A percentile compares a stretch with the other conserved stretches of the same genome.
Evolutionary conservation across 2,797 vertebrate species (phyloP).

Genomic region (Mormyrops attenuatus): DNA sequence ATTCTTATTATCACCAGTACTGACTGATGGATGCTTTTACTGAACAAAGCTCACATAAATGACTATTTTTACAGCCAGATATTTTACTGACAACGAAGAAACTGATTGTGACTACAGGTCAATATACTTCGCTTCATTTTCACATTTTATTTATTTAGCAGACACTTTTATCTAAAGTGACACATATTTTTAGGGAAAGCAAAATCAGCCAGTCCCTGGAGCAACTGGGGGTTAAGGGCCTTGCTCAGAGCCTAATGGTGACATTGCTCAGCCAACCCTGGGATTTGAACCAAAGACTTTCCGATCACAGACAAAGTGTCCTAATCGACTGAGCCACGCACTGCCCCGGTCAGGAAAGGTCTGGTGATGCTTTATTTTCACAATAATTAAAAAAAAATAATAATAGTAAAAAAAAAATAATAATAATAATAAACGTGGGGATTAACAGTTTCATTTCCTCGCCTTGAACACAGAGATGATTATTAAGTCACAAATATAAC

Average conservation of each 20-base stretch:
- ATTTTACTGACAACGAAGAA: not conserved
- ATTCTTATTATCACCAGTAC: not conserved
- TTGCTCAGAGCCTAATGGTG: not conserved
- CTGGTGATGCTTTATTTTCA: no score
- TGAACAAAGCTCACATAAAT: not conserved
- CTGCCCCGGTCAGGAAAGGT: no score
- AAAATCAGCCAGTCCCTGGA: not conserved
- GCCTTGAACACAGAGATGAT: not conserved
- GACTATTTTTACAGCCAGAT: not conserved
- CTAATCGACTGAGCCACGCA: no score
- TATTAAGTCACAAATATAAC: not conserved
- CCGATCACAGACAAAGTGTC: not conserved
- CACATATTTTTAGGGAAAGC: not conserved
- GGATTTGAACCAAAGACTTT: not conserved
- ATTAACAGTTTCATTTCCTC: not conserved
- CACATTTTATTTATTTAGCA: not conserved
- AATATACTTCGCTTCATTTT: not conserved
- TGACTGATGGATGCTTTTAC: not conserved
- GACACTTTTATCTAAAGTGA: not conserved
- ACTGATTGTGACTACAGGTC: not conserved
- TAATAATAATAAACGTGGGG: not conserved
- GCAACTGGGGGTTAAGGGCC: not conserved
- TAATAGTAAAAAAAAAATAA: no score
- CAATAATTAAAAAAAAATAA: no score
- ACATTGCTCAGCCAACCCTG: not conserved